Base-by-base conservation (phyloP, 2,888 invertebrate species). In the Parthenolecanium corni region DNA sequence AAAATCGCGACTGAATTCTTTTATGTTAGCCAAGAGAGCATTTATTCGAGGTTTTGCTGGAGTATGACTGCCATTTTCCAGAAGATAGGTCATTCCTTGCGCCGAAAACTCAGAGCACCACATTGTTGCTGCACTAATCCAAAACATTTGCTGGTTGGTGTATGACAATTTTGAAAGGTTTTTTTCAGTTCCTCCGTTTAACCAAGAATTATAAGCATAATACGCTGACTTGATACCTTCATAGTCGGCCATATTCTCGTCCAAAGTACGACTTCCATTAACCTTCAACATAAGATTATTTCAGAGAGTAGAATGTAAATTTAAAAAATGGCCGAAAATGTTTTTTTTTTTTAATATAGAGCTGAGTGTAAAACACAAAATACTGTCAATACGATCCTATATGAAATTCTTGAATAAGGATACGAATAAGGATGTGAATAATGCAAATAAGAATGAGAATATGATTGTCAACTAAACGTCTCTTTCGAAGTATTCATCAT, bases 171-270 rank as follows among this genome's bases (percentile, higher is more conserved):
- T 88, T 0, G 89, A 88, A 36, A 89, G 75, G 51, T 77, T 76
- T 0, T 75, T 73, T 69, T 88, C 88, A 0, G 75, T 75, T 0
- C 81, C 80, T 70, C 86, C 80, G 5, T 82, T 76, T n/a, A 78
- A 79, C 86, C 87, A 89, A 6, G 80, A 79, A 49, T 82, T 78
- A 73, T 90, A 90, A 0, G 89, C 90, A 65, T 82, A 77, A 73
- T 91, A 93, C 0, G 92, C 87, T 72, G 88, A 86, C 72, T 91
- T 92, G 66, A 92, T 81, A 0, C 92, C 93, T 3, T 91, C 91
- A 71, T 92, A 93, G 73, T 93, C 93, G 0, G 93, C 93, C 64
- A 93, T 93, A 72, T 93, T 93, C 68, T 77, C 77, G 3, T 76
- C 75, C 66, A 75, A 73, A 1, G 76, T 76, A 69, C 36, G 72